phyloP scores from a whole-genome alignment of 2,797 vertebrate species.

The Lepus oiostolus region DNA sequence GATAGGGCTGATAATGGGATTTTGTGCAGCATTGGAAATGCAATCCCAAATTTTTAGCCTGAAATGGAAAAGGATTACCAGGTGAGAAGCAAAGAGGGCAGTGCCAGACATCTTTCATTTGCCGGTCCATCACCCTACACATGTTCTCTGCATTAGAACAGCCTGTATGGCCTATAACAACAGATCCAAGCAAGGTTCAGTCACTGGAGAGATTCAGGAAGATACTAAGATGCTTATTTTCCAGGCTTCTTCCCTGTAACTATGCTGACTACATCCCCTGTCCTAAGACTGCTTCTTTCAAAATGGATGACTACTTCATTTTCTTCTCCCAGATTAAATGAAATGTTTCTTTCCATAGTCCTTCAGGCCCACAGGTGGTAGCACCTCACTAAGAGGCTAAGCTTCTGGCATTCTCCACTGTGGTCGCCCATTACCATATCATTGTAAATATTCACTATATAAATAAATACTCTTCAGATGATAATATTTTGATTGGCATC shows the following conservation, averaged over 20 bases:
- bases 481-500: conserved; percentile 25
- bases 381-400: background rate
- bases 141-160: background rate
- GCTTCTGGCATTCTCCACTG: background rate
- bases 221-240: background rate
- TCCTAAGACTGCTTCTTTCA: background rate
- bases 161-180: background rate
- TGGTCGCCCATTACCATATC: background rate
- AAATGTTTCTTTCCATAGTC: background rate
- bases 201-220: background rate
- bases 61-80: background rate
- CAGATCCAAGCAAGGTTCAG: background rate
- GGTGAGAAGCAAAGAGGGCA: background rate
- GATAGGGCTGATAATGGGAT: background rate
- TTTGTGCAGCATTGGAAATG: background rate
- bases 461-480: conserved; percentile 5
- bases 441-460: background rate
- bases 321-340: conserved; percentile 29
- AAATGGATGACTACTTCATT: background rate
- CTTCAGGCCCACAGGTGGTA: background rate
- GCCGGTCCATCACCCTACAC: background rate
- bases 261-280: background rate
- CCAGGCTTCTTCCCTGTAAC: background rate
- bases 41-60: background rate
- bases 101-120: background rate